phyloP scores from a whole-genome alignment of 2,888 invertebrate genomes.

The Clostera curtula region DNA sequence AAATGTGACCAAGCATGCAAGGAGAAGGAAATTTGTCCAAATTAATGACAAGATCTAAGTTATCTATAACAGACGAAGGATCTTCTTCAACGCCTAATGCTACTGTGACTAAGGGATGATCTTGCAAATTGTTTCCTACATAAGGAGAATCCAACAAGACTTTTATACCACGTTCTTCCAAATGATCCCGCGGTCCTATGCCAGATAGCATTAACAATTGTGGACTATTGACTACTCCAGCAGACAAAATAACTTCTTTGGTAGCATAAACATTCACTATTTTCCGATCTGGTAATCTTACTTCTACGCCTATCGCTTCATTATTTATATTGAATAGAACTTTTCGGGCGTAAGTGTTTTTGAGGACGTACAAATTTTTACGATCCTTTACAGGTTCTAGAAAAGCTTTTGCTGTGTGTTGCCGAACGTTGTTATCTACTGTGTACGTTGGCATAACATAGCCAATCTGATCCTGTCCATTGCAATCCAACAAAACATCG shows the following conservation, averaged over 20 bases:
- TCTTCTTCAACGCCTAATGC: constrained; percentile 20
- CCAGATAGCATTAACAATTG: constrained; percentile 50
- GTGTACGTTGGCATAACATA: constrained; percentile 28
- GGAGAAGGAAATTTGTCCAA: constrained; percentile 25
- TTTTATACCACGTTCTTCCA: constrained; percentile 29
- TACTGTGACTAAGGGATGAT: constrained; percentile 28
- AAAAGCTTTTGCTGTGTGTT: constrained; percentile 32
- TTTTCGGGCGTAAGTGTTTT: constrained; percentile 32
- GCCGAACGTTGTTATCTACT: constrained; percentile 26
- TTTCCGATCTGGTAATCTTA: constrained; percentile 21
- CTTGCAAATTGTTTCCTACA: constrained; percentile 39
- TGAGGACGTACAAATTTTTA: constrained; percentile 34
- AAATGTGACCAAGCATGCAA: constrained; percentile 27
- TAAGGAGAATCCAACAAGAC: constrained; percentile 29
- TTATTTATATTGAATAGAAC: constrained; percentile 27
- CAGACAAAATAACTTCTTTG: constrained; percentile 43
- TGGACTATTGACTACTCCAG: constrained; percentile 42
- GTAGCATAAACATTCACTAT: constrained; percentile 22
- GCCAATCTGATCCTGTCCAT: constrained; percentile 31
- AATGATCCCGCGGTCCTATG: constrained; percentile 38
- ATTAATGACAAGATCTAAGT: constrained; percentile 19
- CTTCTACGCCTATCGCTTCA: constrained; percentile 33
- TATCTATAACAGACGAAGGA: constrained; percentile 12
- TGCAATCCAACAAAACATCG: constrained; percentile 27
- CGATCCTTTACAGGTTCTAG: constrained; percentile 27